Evolutionary conservation across 2,113 vertebrate species (phyloP), one percentile per base, ranked within the genome.

Genomic region (Eupsittula cactorum): DNA sequence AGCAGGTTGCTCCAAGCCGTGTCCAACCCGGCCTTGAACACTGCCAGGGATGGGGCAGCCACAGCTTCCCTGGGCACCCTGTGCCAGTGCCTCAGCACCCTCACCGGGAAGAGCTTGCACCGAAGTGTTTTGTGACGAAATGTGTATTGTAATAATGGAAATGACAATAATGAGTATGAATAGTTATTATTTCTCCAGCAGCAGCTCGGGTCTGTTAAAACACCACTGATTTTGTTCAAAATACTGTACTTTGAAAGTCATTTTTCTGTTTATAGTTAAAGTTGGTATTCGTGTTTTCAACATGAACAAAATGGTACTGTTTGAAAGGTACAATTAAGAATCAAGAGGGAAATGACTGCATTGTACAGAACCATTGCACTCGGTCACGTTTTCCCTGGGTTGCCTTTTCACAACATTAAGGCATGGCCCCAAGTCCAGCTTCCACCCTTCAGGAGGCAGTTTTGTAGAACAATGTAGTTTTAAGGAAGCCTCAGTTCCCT

Each of bases 281-380:
- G n/a, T 53, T 17, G 2, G 7, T 46, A 16, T 8, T 41, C 50
- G 20, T 6, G 44, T 87, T 46, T 89, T 91, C 41, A 50, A 19
- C 3, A 9, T 14, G 1, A 60, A 16, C 44, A 25, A 73, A 52
- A n/a, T 49, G 21, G 44, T 59, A 19, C n/a, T 37, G 16, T 75
- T 11, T 74, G 16, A 78, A 50, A 16, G 17, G 19, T 13, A 37
- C 4, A 0, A 4, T 69, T 65, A 67, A 59, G 53, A 88, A 18
- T 11, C 9, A 5, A 28, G 52, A 37, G 37, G 29, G 55, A 57
- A 67, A 35, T 33, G 0, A 23, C 3, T 24, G 62, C 2, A 4
- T 76, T 79, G 82, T n/a, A 57, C 14, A 16, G 27, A 69, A 55
- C 59, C 19, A 6, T 10, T 8, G n/a, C 16, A 33, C 18, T 37